Percentiles rank a stretch among this genome's conserved stretches.
Conservation (phyloP, 1,140 invertebrate genomes). For the Chionoecetes opilio region DNA sequence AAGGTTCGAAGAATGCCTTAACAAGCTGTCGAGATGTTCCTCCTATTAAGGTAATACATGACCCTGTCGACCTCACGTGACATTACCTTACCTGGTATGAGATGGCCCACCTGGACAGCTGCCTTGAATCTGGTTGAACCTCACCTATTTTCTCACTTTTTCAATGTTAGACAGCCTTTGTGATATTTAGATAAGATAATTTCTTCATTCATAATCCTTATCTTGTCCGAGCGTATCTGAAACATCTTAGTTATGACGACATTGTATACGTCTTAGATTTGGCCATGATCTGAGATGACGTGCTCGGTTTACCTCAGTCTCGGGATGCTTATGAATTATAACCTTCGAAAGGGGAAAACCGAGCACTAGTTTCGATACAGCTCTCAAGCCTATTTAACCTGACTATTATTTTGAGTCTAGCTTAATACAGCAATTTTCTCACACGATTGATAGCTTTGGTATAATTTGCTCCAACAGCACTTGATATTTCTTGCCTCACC, state of each 20-base stretch:
- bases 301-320: slow-evolving; percentile 1
- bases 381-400: not conserved
- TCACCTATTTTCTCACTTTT: not conserved
- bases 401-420: not conserved
- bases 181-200: slow-evolving; percentile 15
- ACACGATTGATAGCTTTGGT: not conserved
- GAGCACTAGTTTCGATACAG: not conserved
- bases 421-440: slow-evolving; percentile 6
- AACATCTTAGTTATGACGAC: not conserved
- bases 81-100: not conserved
- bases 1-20: not conserved
- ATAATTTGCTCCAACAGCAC: not conserved
- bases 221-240: slow-evolving; percentile 2
- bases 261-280: not conserved
- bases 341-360: not conserved
- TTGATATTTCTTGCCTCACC: not conserved
- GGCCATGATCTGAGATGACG: not conserved
- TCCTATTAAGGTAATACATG: slow-evolving; percentile 10
- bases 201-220: not conserved
- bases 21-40: not conserved
- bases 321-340: not conserved
- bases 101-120: not conserved
- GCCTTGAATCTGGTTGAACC: not conserved
- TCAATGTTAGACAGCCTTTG: not conserved
- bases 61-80: slow-evolving; percentile 2